Conservation (phyloP, 1,140 invertebrate species). For the Rhopalosiphum maidis region DNA sequence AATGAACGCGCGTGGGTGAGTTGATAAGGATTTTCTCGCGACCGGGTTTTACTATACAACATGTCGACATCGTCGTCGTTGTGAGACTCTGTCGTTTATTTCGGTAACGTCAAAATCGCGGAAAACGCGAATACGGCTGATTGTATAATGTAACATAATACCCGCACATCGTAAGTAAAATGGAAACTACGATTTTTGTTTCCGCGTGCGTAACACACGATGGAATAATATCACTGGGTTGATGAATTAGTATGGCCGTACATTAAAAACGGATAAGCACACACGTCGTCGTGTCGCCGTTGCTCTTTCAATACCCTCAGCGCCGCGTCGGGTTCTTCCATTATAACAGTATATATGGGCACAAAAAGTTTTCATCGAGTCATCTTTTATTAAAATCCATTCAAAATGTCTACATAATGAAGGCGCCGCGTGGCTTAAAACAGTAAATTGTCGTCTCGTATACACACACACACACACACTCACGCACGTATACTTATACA, state of each 20-base stretch:
- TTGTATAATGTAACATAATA: no score
- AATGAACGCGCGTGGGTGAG: no score
- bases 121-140: no score
- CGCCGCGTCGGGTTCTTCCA: not conserved
- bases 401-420: not conserved
- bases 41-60: no score
- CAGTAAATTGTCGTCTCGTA: slow-evolving; percentile 22
- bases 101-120: no score
- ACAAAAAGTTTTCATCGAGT: slow-evolving; percentile 36
- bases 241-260: not conserved
- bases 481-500: no score
- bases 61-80: no score
- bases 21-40: no score
- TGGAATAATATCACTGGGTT: not conserved
- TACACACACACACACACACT: not conserved
- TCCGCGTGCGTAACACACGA: no score
- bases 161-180: no score
- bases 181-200: no score
- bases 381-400: slow-evolving; percentile 46
- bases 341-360: not conserved
- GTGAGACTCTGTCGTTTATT: no score
- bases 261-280: not conserved
- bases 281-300: not conserved
- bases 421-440: not conserved
- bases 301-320: not conserved